A percentile compares a stretch with the other conserved stretches of the same genome.
phyloP scores from a whole-genome alignment of 1,140 invertebrate genomes.

The Akabosia matsudoensis region DNA sequence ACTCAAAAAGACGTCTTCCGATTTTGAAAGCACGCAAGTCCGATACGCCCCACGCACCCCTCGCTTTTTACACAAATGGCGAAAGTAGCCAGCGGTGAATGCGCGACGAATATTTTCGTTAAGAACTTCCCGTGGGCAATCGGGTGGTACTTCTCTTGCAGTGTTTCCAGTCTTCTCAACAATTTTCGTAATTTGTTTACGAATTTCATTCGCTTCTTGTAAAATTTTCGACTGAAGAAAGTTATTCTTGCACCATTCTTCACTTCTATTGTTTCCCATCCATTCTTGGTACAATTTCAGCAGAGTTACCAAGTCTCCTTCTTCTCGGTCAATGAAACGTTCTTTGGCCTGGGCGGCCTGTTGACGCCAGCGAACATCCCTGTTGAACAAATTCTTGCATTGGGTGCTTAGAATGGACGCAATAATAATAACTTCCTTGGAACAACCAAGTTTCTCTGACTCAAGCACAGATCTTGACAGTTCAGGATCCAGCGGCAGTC shows the following conservation, averaged over 20 bases:
- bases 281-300: constrained; percentile 97
- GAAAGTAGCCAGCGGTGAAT: constrained; percentile 23
- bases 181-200: neutral
- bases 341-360: constrained; percentile 92
- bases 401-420: constrained; percentile 11
- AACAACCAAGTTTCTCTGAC: constrained; percentile 82
- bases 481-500: constrained; percentile 85
- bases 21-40: neutral
- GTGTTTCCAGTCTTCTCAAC: neutral
- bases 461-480: constrained; percentile 96
- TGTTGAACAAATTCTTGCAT: constrained; percentile 70
- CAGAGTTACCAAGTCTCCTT: constrained; percentile 95
- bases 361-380: constrained; percentile 95
- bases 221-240: constrained; percentile 1
- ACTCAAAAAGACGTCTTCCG: neutral
- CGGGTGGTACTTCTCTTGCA: neutral
- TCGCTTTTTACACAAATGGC: neutral
- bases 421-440: constrained; percentile 73
- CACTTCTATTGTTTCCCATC: constrained; percentile 69
- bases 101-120: constrained; percentile 12
- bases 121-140: neutral
- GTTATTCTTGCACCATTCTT: constrained; percentile 17
- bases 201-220: constrained; percentile 14
- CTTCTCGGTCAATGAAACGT: constrained; percentile 93
- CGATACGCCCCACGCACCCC: neutral